phyloP scores from a whole-genome alignment of 2,888 invertebrate genomes.

The Oxycera nigricornis region DNA sequence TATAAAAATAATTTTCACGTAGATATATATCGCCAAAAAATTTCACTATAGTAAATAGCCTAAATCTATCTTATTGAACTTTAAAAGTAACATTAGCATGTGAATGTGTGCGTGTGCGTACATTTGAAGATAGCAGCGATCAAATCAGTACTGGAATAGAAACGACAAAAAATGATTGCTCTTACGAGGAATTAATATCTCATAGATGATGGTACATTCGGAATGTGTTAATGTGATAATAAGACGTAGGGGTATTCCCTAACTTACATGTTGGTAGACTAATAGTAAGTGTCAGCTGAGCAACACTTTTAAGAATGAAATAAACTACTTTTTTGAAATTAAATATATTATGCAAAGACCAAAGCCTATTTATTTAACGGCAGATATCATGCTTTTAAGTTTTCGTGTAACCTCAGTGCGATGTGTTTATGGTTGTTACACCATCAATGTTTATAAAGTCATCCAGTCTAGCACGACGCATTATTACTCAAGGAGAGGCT shows the following conservation, averaged over 20 bases:
- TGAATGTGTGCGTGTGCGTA: conserved; percentile 15
- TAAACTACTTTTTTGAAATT: conserved; percentile 15
- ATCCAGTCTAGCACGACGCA: too few species aligned
- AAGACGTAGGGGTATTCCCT: not conserved
- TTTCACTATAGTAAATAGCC: conserved; percentile 1
- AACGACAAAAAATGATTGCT: conserved; percentile 1
- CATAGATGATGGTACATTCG: conserved; percentile 2
- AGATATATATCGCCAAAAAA: not conserved
- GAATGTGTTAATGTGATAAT: conserved; percentile 24
- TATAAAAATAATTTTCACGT: not conserved
- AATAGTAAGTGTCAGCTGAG: not conserved
- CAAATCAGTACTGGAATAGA: not conserved
- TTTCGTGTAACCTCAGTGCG: too few species aligned
- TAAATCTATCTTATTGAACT: not conserved
- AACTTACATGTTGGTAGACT: conserved; percentile 1
- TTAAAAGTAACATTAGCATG: not conserved
- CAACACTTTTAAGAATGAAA: conserved; percentile 7
- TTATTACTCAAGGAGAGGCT: too few species aligned
- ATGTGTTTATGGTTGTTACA: too few species aligned
- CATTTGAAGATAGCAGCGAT: not conserved
- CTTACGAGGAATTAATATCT: conserved; percentile 1
- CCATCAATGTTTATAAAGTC: too few species aligned
- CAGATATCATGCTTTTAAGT: too few species aligned
- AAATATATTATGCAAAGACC: conserved; percentile 10
- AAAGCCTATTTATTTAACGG: too few species aligned